Conservation (phyloP, 2,113 vertebrate genomes). For the Eubucco bourcierii region DNA sequence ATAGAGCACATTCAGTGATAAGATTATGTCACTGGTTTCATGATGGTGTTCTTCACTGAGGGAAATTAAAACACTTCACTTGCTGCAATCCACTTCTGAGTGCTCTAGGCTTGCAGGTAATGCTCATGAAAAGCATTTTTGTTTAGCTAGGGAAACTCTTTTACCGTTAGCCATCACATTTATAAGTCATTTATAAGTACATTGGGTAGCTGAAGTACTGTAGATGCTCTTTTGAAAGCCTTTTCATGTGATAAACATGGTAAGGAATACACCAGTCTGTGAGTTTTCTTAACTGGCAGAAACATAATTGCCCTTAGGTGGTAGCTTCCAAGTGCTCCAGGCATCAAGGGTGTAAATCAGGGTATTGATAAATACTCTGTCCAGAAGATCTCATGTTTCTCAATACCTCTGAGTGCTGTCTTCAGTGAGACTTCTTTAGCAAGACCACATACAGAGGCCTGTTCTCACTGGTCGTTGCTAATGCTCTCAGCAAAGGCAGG, state of each 20-base stretch:
- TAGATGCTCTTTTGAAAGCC: neutral
- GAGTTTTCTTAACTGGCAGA: neutral
- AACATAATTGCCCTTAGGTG: neutral
- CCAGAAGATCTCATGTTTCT: neutral
- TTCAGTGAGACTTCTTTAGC: neutral
- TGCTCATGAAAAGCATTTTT: neutral
- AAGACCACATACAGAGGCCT: neutral
- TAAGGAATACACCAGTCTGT: neutral
- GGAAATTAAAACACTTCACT: neutral
- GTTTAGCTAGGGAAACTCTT: neutral
- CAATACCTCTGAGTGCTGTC: neutral
- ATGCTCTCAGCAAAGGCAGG: neutral
- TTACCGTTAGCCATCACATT: neutral
- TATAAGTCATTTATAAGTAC: neutral
- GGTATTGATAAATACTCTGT: neutral
- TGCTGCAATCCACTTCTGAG: neutral
- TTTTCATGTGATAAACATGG: neutral
- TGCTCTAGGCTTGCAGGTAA: neutral
- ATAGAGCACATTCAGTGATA: neutral
- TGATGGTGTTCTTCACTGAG: neutral
- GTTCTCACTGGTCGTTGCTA: neutral
- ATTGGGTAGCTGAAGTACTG: neutral
- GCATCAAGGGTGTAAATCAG: neutral
- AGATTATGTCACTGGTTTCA: neutral
- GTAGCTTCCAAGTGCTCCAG: neutral